Evolutionary conservation across 2,113 vertebrate genomes (phyloP).

Genomic region (Hydropotes inermis): DNA sequence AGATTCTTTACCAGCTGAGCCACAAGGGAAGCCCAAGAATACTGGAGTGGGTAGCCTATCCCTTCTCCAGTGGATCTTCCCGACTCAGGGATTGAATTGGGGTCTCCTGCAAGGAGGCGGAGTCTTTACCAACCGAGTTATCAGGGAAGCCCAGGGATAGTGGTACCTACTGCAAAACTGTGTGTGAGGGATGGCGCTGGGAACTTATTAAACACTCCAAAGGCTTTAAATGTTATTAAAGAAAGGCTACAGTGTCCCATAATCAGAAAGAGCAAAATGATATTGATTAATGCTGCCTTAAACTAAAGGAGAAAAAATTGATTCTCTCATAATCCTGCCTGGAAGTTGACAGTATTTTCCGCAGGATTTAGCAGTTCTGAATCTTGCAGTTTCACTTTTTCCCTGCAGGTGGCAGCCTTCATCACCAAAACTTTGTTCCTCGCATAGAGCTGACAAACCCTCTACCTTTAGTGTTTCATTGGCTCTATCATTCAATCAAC

Average conservation of each 20-base stretch:
- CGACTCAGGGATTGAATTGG: neutral
- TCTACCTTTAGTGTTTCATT: neutral
- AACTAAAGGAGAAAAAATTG: neutral
- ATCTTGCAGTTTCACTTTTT: neutral
- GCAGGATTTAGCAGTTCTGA: neutral
- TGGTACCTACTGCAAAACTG: neutral
- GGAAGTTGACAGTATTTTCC: neutral
- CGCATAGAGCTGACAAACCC: neutral
- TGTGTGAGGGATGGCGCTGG: neutral
- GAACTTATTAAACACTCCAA: neutral
- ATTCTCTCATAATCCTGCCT: neutral
- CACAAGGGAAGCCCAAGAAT: neutral
- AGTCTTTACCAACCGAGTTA: neutral
- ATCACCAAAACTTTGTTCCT: conserved; percentile 24
- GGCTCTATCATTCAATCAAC: neutral
- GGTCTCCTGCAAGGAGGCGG: neutral
- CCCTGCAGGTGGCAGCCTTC: conserved; percentile 56
- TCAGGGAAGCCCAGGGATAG: neutral
- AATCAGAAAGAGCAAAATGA: neutral
- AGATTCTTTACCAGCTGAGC: neutral
- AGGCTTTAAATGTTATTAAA: neutral
- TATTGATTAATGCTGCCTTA: neutral
- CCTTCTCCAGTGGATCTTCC: neutral
- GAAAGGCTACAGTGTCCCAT: neutral
- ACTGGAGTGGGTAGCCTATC: neutral